phyloP scores from a whole-genome alignment of 1,140 invertebrate genomes.

The Mizuhopecten yessoensis region DNA sequence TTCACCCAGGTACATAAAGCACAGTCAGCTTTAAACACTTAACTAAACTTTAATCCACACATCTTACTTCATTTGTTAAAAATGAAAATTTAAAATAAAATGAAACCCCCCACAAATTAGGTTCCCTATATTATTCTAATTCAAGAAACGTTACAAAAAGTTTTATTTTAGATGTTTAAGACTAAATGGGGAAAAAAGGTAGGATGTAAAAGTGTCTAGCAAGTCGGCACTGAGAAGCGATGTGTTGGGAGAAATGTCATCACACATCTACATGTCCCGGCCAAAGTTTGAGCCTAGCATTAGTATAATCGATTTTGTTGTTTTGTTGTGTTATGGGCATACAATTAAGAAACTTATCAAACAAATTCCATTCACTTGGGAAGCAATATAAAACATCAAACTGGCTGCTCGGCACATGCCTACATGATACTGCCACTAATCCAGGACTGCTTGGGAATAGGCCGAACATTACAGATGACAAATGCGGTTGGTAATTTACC shows the following conservation, averaged over 20 bases:
- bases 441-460: too few species aligned
- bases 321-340: not conserved
- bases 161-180: too few species aligned
- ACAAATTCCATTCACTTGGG: constrained; percentile 4
- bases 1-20: not conserved
- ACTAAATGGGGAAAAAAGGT: too few species aligned
- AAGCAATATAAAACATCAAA: not conserved
- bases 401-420: not conserved
- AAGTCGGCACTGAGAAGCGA: not conserved
- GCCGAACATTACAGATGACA: too few species aligned
- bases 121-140: too few species aligned
- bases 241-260: not conserved
- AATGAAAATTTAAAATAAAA: too few species aligned
- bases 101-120: too few species aligned
- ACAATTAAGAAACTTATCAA: constrained; percentile 39
- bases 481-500: too few species aligned
- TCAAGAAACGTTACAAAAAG: too few species aligned
- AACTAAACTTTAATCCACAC: not conserved
- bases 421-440: not conserved
- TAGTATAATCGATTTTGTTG: not conserved
- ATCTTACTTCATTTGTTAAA: too few species aligned
- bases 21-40: not conserved
- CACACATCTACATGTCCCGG: not conserved
- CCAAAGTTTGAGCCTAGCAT: not conserved
- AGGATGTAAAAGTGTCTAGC: too few species aligned